Conservation (phyloP, 2,113 vertebrate species). For the Pteruthius melanotis region DNA sequence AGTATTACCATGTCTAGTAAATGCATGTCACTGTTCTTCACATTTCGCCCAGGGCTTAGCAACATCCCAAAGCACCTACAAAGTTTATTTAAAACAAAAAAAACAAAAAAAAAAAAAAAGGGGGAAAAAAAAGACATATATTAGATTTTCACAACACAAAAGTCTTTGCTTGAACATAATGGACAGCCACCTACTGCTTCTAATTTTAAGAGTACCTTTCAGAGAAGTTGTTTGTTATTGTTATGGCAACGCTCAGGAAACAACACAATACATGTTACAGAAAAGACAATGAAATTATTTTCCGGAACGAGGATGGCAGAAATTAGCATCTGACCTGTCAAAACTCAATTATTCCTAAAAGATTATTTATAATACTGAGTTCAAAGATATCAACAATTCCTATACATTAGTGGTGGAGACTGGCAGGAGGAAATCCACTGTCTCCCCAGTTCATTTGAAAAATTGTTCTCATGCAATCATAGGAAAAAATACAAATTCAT, state of each 20-base stretch:
- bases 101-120: not conserved
- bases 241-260: not conserved
- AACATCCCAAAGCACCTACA: slow-evolving; percentile 97
- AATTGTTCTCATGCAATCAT: not conserved
- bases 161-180: slow-evolving; percentile 13
- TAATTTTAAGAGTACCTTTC: slow-evolving; percentile 22
- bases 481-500: not conserved
- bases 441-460: not conserved
- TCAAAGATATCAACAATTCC: not conserved
- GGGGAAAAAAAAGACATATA: not conserved
- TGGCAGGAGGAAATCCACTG: not conserved
- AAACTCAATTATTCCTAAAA: not conserved
- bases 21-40: slow-evolving; percentile 97
- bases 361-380: not conserved
- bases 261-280: not conserved
- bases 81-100: slow-evolving; percentile 12
- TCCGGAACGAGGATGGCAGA: not conserved
- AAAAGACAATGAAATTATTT: not conserved
- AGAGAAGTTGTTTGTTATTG: not conserved
- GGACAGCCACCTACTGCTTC: slow-evolving; percentile 42
- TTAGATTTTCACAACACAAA: not conserved
- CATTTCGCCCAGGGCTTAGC: slow-evolving; percentile 92
- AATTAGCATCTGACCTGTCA: not conserved
- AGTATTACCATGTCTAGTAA: slow-evolving; percentile 93
- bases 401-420: not conserved